Evolutionary conservation across 2,888 invertebrate species (phyloP), one percentile per base, ranked within the genome.

Genomic region (Pseudococcus longispinus): DNA sequence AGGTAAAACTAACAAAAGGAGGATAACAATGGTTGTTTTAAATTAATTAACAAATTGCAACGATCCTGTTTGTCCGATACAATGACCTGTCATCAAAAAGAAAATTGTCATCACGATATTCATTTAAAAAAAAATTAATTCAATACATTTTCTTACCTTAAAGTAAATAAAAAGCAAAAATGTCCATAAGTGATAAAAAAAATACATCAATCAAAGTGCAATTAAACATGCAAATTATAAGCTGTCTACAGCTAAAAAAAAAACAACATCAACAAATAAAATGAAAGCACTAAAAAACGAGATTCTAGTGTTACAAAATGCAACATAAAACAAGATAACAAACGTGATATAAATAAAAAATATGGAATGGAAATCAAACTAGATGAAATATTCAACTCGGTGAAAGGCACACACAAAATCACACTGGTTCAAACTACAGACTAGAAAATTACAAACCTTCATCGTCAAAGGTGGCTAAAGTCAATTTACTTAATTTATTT

Each of bases 391-490:
- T 55, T 3, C 32, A 84, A 26, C 18, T 51, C 32, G 15, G 65
- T 65, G 44, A n/a, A 60, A 65, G 11, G 60, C 84, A 29, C 29
- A 84, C 6, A 42, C 4, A 65, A 84, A 84, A 60, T 23, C 46
- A 65, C n/a, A 84, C 42, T 65, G 29, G 84, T 65, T n/a, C 23
- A 65, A 65, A 9, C 42, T 60, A 32, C 42, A 5, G 70, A 85
- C 44, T 44, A 85, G 46, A 85, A 70, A 85, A 42, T 37, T 74
- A 88, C 86, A 89, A 91, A 92, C 93, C 97, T 90, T 96, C 94
- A 85, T 97, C 97, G 90, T 97, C 97, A 90, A 97, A 97, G 1
- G 97, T 97, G 65, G 97, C 96, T 88, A 97, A 92, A 51, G 96
- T 96, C 74, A 97, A 93, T 89, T 95, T 94, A 88, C 95, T 95